Evolutionary conservation across 2,888 invertebrate species (phyloP), one percentile per base, ranked within the genome.

Genomic region (Ectropis crepuscularia): DNA sequence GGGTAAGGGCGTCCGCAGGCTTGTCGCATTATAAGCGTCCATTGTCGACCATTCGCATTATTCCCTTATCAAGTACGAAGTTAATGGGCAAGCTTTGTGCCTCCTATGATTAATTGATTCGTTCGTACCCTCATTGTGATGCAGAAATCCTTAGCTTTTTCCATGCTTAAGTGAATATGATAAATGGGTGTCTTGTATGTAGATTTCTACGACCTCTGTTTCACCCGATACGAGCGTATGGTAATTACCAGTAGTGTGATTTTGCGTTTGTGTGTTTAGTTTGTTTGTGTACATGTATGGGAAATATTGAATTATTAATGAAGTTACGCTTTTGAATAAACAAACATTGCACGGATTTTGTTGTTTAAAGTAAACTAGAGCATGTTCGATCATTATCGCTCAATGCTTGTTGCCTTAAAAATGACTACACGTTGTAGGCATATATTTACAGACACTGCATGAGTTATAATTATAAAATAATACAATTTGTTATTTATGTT

Each of bases 51-150:
- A 80, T 82, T 83, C 85, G 85, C 84, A 88, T 89, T 90, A 90
- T 90, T 88, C 91, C 89, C 88, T 90, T 90, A 91, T 91, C 90
- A 90, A 90, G 86, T 88, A 85, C 82, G 85, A 90, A 90, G 90
- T 90, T 92, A 92, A 92, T 91, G 91, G 90, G 87, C 86, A 75
- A 86, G 88, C 91, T 86, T 92, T 92, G 90, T 92, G 85, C 84
- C 75, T 84, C 74, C 71, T 88, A 91, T 92, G 92, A 92, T 92
- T 92, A 91, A 92, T 92, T 89, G 92, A 89, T 89, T 85, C 80
- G 80, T 81, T 78, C 80, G 80, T 82, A 84, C 82, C 84, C 82
- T 86, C 86, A 87, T 92, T 91, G 89, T 92, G 74, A 90, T 90
- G 87, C 86, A 90, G 86, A 90, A 90, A 89, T 90, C 86, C 86